phyloP scores from a whole-genome alignment of 1,140 invertebrate species.

The Temnothorax nylanderi region DNA sequence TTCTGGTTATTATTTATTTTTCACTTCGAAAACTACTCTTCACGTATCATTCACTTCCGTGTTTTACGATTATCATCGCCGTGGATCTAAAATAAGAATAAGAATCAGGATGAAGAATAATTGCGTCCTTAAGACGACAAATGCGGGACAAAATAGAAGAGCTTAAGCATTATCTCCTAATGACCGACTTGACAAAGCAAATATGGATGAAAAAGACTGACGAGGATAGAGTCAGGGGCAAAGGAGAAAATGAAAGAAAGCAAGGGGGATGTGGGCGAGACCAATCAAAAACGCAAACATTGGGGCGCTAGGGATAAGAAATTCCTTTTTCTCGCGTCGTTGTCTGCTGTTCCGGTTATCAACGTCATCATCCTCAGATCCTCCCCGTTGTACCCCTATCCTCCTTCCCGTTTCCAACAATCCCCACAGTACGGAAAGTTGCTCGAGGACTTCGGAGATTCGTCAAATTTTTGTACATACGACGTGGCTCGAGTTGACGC shows the following conservation, averaged over 20 bases:
- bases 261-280: background rate
- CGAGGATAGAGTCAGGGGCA: background rate
- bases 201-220: background rate
- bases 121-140: constrained; percentile 36
- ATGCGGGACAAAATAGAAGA: background rate
- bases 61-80: background rate
- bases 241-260: constrained; percentile 2
- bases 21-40: background rate
- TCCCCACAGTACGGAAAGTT: constrained; percentile 75
- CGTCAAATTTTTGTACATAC: constrained; percentile 72
- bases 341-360: constrained; percentile 68
- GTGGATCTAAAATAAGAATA: background rate
- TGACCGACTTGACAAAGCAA: constrained; percentile 13
- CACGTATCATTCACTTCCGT: background rate
- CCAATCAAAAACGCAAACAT: constrained; percentile 79
- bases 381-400: background rate
- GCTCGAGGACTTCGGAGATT: constrained; percentile 75
- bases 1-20: background rate
- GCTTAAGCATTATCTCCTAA: constrained; percentile 34
- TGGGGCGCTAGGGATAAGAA: constrained; percentile 50
- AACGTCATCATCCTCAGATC: constrained; percentile 64
- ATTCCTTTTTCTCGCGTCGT: constrained; percentile 37
- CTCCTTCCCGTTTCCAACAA: background rate
- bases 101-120: constrained; percentile 46
- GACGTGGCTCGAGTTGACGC: constrained; percentile 74